Conservation (phyloP, 2,888 invertebrate genomes). For the Rhabditoides inermis region DNA sequence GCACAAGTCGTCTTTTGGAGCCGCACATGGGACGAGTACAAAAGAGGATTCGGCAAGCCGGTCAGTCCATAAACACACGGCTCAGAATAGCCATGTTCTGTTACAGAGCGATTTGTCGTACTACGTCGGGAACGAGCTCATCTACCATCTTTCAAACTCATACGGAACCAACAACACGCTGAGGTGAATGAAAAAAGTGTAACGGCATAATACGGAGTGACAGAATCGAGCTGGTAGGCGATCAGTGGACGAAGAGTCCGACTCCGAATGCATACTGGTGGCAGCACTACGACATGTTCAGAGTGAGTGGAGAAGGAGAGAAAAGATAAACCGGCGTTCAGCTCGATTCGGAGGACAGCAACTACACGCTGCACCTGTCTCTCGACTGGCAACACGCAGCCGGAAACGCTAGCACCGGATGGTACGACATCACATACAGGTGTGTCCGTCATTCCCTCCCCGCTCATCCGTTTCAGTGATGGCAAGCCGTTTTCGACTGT, state of each 20-base stretch:
- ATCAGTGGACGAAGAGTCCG: constrained; percentile 28
- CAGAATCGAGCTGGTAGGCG: constrained; percentile 37
- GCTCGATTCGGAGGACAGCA: constrained; percentile 15
- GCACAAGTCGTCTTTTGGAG: constrained; percentile 31
- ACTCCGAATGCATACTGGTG: constrained; percentile 25
- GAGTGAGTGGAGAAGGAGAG: constrained; percentile 2
- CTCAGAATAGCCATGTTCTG: too few relatives aligned
- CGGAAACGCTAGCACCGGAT: constrained; percentile 37
- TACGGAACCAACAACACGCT: constrained; percentile 7
- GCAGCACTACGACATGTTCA: constrained; percentile 17
- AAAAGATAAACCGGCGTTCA: too few relatives aligned
- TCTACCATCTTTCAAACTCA: too few relatives aligned
- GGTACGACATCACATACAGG: too few relatives aligned
- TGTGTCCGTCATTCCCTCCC: too few relatives aligned
- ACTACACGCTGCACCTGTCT: constrained; percentile 12
- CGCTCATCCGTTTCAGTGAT: too few relatives aligned
- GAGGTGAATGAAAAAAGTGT: too few relatives aligned
- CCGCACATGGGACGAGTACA: constrained; percentile 35
- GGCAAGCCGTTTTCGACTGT: constrained; percentile 41
- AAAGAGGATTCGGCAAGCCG: constrained; percentile 31
- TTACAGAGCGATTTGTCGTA: too few relatives aligned
- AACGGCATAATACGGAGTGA: too few relatives aligned
- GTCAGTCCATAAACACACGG: too few relatives aligned
- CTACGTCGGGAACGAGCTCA: constrained; percentile 40
- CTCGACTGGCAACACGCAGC: constrained; percentile 19